Base-by-base conservation (phyloP, 2,113 vertebrate species). In the Hippocampus comes region DNA sequence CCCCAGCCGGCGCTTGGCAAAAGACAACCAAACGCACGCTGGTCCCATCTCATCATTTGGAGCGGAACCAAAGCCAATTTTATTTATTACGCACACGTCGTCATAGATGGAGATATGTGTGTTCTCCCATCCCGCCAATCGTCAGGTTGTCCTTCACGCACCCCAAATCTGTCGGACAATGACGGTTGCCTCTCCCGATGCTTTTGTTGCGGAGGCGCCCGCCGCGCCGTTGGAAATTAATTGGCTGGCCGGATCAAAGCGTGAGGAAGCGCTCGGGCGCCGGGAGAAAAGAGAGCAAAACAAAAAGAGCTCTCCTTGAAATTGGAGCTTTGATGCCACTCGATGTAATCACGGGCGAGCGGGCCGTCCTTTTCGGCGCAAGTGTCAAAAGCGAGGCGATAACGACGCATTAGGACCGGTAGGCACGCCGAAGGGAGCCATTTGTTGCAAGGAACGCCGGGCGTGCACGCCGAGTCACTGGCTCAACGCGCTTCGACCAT, bases 231-330 rank as follows among this genome's bases (percentile, higher is more conserved):
- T 0, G 51, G 69, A 85, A 88, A 90, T 88, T 86, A 88, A 90
- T 89, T 90, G 84, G 72, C 49, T 65, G 72, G 49, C 68, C 78
- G 74, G 84, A 87, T 90, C 78, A 86, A 88, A 87, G 82, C 83
- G 73, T 67, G 41, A 69, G 77, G 79, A 85, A 86, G 84, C 78
- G 79, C 85, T 89, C 72, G 81, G 72, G 86, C 79, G 83, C 30
- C 30, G 30, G 68, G 86, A 89, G 85, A 55, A 55, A 55, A n/a
- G 3, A n/a, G 79, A 87, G 82, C 79, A 74, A 10, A 56, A 23
- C 23, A 3, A 66, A 27, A 48, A 48, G 65, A 77, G 74, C 59
- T 69, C 71, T 80, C 70, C 78, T 78, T 83, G 59, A 82, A 82
- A 84, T 74, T 76, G 68, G 38, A 79, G 76, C 73, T 71, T 78